Conservation (phyloP, 2,888 invertebrate genomes). For the Drosophila kanekoi region DNA sequence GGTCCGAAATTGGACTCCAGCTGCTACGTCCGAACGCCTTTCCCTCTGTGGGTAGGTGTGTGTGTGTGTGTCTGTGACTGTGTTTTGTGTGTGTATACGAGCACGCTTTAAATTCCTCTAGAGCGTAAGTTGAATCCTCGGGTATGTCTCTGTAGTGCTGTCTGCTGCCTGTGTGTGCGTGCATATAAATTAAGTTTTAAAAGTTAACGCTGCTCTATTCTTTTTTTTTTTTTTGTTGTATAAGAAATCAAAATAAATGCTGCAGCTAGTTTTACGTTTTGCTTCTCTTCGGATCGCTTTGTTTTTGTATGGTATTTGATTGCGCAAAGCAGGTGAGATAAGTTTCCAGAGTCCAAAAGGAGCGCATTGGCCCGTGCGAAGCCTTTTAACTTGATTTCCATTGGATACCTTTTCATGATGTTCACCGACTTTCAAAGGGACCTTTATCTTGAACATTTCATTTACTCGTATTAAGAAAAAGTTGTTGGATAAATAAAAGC, state of each 20-base stretch:
- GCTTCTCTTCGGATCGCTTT: constrained; percentile 16
- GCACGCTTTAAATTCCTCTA: constrained; percentile 34
- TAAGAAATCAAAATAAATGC: constrained; percentile 74
- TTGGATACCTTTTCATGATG: constrained; percentile 43
- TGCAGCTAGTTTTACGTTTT: constrained; percentile 57
- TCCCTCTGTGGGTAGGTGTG: constrained; percentile 9
- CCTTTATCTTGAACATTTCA: constrained; percentile 26
- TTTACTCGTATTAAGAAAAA: constrained; percentile 12
- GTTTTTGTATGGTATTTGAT: constrained; percentile 55
- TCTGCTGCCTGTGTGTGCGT: constrained; percentile 51
- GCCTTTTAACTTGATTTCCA: constrained; percentile 39
- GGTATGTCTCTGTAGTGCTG: constrained; percentile 10
- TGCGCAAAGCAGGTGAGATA: constrained; percentile 51
- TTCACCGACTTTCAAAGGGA: constrained; percentile 16
- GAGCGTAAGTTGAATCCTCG: constrained; percentile 60
- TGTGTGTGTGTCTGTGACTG: not conserved
- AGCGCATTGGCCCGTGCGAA: not conserved
- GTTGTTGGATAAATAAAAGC: constrained; percentile 9
- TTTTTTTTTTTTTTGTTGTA: constrained; percentile 51
- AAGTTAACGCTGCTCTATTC: constrained; percentile 58
- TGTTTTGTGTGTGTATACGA: constrained; percentile 20
- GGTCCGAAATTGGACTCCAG: constrained; percentile 32
- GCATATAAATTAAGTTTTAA: constrained; percentile 81
- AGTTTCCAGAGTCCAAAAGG: constrained; percentile 23
- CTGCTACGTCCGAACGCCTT: constrained; percentile 27